These are phyloP conservation scores for Cryptus viduatorius DNA, from an alignment of 2,888 invertebrate species.

Conservation along the genomic window DNA sequence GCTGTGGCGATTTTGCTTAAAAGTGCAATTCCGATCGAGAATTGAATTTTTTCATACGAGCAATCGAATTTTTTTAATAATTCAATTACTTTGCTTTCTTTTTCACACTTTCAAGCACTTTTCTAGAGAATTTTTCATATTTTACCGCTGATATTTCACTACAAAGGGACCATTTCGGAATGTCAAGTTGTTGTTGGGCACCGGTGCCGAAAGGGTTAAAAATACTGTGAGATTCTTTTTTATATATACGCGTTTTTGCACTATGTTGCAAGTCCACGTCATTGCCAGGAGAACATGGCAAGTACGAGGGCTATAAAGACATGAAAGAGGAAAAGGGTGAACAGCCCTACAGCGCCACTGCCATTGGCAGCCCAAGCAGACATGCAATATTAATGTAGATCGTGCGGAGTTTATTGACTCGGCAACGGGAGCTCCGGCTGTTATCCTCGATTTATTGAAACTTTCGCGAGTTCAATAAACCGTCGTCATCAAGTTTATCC, in stretches of 20 bases:
- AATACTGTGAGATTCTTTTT: background rate
- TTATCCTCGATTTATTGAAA: slow-evolving; percentile 69
- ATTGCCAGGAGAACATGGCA: slow-evolving; percentile 7
- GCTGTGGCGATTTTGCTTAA: too few relatives aligned
- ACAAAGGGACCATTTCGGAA: background rate
- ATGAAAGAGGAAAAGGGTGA: slow-evolving; percentile 26
- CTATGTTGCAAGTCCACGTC: background rate
- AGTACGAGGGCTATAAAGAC: slow-evolving; percentile 22
- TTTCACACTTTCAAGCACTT: too few relatives aligned
- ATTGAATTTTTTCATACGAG: too few relatives aligned
- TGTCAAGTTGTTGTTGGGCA: background rate
- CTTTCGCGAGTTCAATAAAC: slow-evolving; percentile 69
- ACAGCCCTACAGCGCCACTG: slow-evolving; percentile 33
- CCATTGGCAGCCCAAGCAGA: slow-evolving; percentile 53
- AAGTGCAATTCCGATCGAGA: too few relatives aligned
- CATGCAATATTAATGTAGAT: slow-evolving; percentile 69
- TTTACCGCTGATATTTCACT: too few relatives aligned
- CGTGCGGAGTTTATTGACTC: slow-evolving; percentile 71
- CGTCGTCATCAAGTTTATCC: slow-evolving; percentile 8
- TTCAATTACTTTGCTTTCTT: too few relatives aligned
- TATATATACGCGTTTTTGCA: background rate
- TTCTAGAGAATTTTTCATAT: too few relatives aligned
- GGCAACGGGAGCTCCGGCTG: slow-evolving; percentile 51
- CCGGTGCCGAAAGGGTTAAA: background rate
- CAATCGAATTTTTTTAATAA: too few relatives aligned